Base-by-base conservation (phyloP, 1,140 invertebrate genomes). In the Neuroterus valhalla region DNA sequence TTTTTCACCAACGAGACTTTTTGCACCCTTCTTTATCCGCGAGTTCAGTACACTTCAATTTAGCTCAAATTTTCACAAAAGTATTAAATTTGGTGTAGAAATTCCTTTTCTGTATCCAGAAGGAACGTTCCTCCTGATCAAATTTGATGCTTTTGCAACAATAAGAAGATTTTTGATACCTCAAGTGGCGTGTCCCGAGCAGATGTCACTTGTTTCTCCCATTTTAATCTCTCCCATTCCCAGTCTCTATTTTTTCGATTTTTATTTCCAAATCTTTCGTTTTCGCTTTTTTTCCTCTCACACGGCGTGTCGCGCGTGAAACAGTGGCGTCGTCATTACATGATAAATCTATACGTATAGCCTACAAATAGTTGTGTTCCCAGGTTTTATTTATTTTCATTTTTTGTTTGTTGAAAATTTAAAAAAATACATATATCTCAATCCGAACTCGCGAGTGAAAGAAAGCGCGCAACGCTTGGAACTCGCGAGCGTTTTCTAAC, bases 341-440 rank as follows among this genome's bases (percentile, higher is more conserved):
- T 44, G 43, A 69, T 26, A 46, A 26, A 26, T 46, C 19, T 68
- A 70, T 50, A 76, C 70, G 45, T 72, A 72, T 44, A 79, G 70
- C 72, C 70, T 78, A 78, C 55, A 81, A 81, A 75, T 76, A 81
- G 74, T 78, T 83, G 71, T 76, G 75, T 77, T 82, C 74, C 75
- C 74, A 76, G 74, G 62, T 78, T 79, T 80, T 79, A 71, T 78
- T 77, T 73, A 76, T 68, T 79, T 79, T 79, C 77, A 75, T 72
- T 71, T 72, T 79, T 81, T 68, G 73, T 84, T 83, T 80, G 79
- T 85, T 89, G 82, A 88, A 89, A 89, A 89, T 89, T 89, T 90
- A 89, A 89, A 90, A 90, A 89, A 90, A 90, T 90, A 90, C 87
- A 89, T 89, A 86, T 82, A 83, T 89, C 80, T 89, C 85, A 87